phyloP scores from a whole-genome alignment of 1,140 invertebrate genomes.

The Drosophila takahashii region DNA sequence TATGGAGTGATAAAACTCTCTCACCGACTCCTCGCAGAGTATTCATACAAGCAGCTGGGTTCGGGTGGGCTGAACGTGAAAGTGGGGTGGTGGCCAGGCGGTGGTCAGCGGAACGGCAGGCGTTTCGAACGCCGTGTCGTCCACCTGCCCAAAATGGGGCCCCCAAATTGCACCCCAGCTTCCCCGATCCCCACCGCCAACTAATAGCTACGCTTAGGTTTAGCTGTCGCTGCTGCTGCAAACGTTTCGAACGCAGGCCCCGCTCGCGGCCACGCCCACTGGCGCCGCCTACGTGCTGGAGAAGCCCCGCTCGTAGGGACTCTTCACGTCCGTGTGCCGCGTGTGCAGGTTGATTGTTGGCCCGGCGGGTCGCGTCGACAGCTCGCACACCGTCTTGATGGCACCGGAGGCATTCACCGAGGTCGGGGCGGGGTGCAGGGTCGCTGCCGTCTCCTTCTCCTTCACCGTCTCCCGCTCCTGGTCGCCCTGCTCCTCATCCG shows the following conservation, averaged over 20 bases:
- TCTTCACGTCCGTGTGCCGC: conserved; percentile 80
- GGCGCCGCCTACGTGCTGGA: conserved; percentile 70
- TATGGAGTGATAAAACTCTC: conserved; percentile 81
- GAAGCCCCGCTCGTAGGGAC: conserved; percentile 75
- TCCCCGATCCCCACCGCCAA: conserved; percentile 45
- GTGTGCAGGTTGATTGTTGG: conserved; percentile 82
- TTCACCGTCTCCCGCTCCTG: conserved; percentile 20
- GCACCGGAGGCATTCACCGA: conserved; percentile 71
- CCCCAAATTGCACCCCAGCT: conserved; percentile 7
- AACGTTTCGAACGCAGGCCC: conserved; percentile 53
- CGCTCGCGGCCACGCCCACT: conserved; percentile 53
- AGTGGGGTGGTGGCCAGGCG: conserved; percentile 1
- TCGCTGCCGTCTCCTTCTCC: conserved; percentile 34
- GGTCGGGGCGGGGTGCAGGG: conserved; percentile 48
- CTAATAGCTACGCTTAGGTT: conserved; percentile 81
- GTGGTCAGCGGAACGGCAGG: conserved; percentile 30
- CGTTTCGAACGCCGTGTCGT: conserved; percentile 64
- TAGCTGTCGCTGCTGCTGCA: conserved; percentile 74
- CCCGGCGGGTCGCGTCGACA: conserved; percentile 70
- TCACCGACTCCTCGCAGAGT: conserved; percentile 80
- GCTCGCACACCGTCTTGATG: conserved; percentile 82
- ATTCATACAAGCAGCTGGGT: conserved; percentile 67
- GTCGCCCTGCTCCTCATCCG: conserved; percentile 25
- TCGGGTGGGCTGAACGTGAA: conserved; percentile 1
- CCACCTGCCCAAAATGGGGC: conserved; percentile 14